These are phyloP conservation scores for Eupithecia centaureata DNA, from an alignment of 2,888 invertebrate species.

Conservation along the genomic window DNA sequence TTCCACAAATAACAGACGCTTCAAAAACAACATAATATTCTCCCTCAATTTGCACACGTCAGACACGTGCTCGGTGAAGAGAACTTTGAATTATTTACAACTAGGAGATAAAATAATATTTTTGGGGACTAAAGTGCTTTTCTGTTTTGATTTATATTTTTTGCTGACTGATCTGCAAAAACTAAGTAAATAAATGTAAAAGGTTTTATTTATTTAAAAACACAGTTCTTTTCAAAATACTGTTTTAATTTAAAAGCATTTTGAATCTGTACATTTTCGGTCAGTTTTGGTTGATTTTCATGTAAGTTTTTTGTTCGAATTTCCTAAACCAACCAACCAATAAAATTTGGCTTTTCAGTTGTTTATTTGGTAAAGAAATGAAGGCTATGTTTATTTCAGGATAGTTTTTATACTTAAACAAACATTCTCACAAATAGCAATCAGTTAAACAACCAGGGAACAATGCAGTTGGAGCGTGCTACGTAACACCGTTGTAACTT, in stretches of 20 bases:
- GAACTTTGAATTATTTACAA: slow-evolving; percentile 59
- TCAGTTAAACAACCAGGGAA: not conserved
- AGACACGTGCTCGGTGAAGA: slow-evolving; percentile 57
- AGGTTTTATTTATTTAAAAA: no score
- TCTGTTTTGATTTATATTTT: slow-evolving; percentile 27
- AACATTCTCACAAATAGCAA: not conserved
- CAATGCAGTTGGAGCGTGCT: not conserved
- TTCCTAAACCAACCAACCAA: no score
- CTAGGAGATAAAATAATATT: slow-evolving; percentile 47
- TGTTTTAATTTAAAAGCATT: no score
- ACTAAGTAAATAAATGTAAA: no score
- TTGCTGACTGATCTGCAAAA: no score
- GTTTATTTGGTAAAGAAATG: no score
- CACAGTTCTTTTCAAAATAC: no score
- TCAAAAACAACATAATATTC: slow-evolving; percentile 29
- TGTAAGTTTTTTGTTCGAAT: no score
- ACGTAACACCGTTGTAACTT: not conserved
- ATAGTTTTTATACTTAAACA: not conserved
- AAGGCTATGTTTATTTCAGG: no score
- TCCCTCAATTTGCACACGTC: slow-evolving; percentile 47
- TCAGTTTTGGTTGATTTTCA: no score
- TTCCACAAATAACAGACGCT: not conserved
- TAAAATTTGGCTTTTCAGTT: not conserved
- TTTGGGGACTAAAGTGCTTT: slow-evolving; percentile 34
- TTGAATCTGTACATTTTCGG: no score